Evolutionary conservation across 2,888 invertebrate genomes (phyloP).

Genomic region (Melanotus villosus): DNA sequence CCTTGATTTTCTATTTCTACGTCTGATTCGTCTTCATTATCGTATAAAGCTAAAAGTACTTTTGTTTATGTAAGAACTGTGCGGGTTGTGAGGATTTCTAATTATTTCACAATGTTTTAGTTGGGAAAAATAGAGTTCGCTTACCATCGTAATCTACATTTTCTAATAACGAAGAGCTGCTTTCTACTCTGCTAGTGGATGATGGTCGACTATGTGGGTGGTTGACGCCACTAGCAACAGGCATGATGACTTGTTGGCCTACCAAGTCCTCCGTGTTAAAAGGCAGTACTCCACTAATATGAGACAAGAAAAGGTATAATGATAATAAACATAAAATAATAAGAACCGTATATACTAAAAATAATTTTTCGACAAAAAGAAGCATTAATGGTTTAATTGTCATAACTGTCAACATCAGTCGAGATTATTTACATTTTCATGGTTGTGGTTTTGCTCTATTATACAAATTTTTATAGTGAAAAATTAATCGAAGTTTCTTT

Average conservation of each 20-base stretch:
- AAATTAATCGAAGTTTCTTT: no score
- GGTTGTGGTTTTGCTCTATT: no score
- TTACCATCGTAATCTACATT: conserved; percentile 44
- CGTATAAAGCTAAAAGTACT: conserved; percentile 89
- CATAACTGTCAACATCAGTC: no score
- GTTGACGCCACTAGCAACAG: neutral
- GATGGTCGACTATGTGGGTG: neutral
- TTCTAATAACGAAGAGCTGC: conserved; percentile 1
- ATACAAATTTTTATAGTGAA: no score
- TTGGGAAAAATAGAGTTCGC: no score
- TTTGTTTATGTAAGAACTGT: conserved; percentile 34
- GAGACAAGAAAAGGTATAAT: neutral
- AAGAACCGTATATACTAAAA: no score
- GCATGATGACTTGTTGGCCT: conserved; percentile 8
- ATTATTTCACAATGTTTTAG: no score
- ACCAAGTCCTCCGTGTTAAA: conserved; percentile 5
- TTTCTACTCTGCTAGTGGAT: neutral
- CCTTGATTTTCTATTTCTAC: conserved; percentile 97
- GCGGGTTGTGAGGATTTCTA: no score
- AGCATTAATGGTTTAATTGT: no score
- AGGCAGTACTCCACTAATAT: conserved; percentile 13
- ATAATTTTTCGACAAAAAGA: no score
- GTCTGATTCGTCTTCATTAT: conserved; percentile 91
- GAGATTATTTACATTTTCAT: no score
- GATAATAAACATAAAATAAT: no score